Base-by-base conservation (phyloP, 1,140 invertebrate genomes). In the Paraescarpia echinospica region DNA sequence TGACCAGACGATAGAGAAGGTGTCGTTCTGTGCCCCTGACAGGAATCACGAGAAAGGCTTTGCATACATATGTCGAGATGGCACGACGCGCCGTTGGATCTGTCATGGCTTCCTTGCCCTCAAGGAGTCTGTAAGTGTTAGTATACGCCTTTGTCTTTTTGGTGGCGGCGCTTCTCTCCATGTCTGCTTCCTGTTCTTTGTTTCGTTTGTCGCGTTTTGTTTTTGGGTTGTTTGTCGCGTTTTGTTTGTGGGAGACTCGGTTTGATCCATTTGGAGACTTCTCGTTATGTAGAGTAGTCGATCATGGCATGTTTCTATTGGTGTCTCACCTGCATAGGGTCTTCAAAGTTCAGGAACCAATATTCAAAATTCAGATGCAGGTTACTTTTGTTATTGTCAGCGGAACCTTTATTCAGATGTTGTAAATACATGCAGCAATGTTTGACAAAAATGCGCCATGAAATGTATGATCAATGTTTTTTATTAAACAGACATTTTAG, bases 1-100 rank as follows among this genome's bases (percentile, higher is more conserved):
- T 31, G 99, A 99, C 96, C 99, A 99, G 96, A 99, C 99, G 5
- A 99, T 99, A 93, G 99, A 99, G 95, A 99, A 99, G 96, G 99
- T 99, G 0, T 99, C 99, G 4, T 99, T 99, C 96, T 99, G 99
- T 96, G 99, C 99, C 14, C 99, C 99, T 0, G 99, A 99, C 96
- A 97, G 99, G 93, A 99, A 99, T 96, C 98, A 99, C 95, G 99
- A 99, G 94, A 98, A 98, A 94, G 99, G 99, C 22, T 99, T 99
- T 96, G 98, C 98, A 92, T 99, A 98, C 95, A 98, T 98, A 94
- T 98, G 98, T 95, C 97, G 97, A 94, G 98, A 98, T 95, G 98
- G 97, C 12, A 98, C 97, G 22, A 98, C 96, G 2, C 96, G 98
- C 91, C 97, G 99, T 33, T 99, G 99, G 99, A 99, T 99, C 98